Evolutionary conservation across 2,113 vertebrate genomes (phyloP).

Genomic region (Dipodomys spectabilis): DNA sequence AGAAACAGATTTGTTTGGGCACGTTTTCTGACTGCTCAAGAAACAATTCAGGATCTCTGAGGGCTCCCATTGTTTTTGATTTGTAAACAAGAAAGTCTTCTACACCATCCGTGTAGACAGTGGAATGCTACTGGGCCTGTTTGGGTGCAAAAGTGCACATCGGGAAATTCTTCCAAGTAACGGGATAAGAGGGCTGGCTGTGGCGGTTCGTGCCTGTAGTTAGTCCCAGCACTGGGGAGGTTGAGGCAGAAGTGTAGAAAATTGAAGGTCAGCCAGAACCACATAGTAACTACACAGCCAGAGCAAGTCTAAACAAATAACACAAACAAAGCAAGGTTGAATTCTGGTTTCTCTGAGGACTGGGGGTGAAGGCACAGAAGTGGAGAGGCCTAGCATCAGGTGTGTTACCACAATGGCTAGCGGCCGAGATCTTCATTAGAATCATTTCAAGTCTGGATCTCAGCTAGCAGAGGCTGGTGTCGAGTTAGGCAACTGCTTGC

Average conservation of each 20-base stretch:
- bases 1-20: not conserved
- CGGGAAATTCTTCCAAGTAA: not conserved
- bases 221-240: too few relatives aligned
- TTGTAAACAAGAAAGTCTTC: not conserved
- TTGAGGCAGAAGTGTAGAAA: too few relatives aligned
- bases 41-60: not conserved
- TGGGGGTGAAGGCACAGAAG: fast-evolving
- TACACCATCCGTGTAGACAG: too few relatives aligned
- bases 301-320: too few relatives aligned
- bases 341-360: not conserved
- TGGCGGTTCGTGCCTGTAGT: too few relatives aligned
- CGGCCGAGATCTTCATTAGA: not conserved
- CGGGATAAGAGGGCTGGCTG: too few relatives aligned
- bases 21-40: not conserved
- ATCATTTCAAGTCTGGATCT: not conserved
- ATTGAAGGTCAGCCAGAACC: too few relatives aligned
- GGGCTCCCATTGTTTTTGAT: fast-evolving
- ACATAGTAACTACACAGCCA: too few relatives aligned
- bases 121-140: fast-evolving
- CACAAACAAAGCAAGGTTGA: too few relatives aligned
- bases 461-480: fast-evolving
- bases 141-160: fast-evolving
- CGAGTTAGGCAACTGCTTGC: fast-evolving
- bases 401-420: not conserved
- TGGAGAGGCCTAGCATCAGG: not conserved